A percentile compares a stretch with the other conserved stretches of the same genome.
These are phyloP conservation scores for Lapara coniferarum DNA, from an alignment of 2,888 invertebrate genomes.

Conservation along the genomic window DNA sequence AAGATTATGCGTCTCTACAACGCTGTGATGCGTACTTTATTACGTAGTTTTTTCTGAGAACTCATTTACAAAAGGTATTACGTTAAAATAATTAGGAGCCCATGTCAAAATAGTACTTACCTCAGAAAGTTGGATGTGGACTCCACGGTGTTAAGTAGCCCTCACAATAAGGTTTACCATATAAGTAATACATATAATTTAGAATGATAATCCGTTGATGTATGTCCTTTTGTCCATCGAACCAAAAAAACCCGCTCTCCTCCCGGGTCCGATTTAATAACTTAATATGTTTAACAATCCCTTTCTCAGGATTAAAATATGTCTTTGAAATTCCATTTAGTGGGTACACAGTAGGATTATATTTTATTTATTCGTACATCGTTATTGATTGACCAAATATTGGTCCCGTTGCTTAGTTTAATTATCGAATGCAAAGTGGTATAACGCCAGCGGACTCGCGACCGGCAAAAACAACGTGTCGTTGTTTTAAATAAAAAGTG, in stretches of 20 bases:
- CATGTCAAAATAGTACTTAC: conserved; percentile 77
- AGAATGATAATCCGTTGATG: conserved; percentile 77
- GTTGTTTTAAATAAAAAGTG: conserved; percentile 27
- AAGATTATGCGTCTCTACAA: conserved; percentile 57
- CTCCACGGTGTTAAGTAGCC: conserved; percentile 67
- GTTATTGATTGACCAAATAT: conserved; percentile 27
- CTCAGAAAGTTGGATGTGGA: conserved; percentile 56
- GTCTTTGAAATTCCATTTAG: conserved; percentile 45
- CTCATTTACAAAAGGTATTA: conserved; percentile 67
- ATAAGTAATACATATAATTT: conserved; percentile 73
- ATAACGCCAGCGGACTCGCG: not conserved
- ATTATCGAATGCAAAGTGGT: not conserved
- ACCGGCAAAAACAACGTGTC: conserved; percentile 15
- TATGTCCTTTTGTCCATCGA: conserved; percentile 63
- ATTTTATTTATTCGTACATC: conserved; percentile 29
- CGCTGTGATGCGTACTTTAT: conserved; percentile 48
- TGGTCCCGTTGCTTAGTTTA: conserved; percentile 1
- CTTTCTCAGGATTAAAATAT: conserved; percentile 57
- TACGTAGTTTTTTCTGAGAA: conserved; percentile 50
- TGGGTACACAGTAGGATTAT: conserved; percentile 41
- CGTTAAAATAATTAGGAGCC: conserved; percentile 75
- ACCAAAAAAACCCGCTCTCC: conserved; percentile 56
- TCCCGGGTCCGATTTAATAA: conserved; percentile 64
- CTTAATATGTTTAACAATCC: conserved; percentile 72
- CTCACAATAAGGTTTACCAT: conserved; percentile 64